These are phyloP conservation scores for Chloroceryle aenea DNA, from an alignment of 2,113 vertebrate species.

Conservation along the genomic window DNA sequence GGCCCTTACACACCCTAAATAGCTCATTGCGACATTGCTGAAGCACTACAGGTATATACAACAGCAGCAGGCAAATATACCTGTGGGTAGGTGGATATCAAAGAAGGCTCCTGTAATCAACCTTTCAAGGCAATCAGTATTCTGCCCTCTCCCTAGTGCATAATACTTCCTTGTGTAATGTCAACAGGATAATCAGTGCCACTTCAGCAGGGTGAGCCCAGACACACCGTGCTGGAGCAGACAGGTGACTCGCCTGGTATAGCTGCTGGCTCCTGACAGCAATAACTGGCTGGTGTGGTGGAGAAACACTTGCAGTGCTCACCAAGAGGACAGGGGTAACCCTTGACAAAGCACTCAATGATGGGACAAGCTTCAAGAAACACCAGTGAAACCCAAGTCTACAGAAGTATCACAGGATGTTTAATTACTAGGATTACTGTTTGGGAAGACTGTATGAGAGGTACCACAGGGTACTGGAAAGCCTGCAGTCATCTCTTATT, in stretches of 20 bases:
- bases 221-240: not conserved
- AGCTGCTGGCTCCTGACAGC: not conserved
- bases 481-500: not conserved
- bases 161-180: not conserved
- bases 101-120: constrained; percentile 2
- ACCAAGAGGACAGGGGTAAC: not conserved
- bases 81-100: not conserved
- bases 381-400: not conserved
- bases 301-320: not conserved
- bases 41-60: not conserved
- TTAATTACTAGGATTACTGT: not conserved
- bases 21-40: not conserved
- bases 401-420: not conserved
- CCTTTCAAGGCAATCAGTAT: not conserved
- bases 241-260: not conserved
- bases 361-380: not conserved
- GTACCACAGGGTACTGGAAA: not conserved
- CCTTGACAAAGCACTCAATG: not conserved
- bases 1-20: not conserved
- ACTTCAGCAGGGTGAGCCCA: constrained; percentile 35
- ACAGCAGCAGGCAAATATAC: not conserved
- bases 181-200: constrained; percentile 7
- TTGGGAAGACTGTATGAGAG: not conserved
- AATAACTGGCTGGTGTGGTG: not conserved
- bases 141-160: not conserved